Conservation (phyloP, 2,888 invertebrate genomes). For the Cataglyphis altisquamis region DNA sequence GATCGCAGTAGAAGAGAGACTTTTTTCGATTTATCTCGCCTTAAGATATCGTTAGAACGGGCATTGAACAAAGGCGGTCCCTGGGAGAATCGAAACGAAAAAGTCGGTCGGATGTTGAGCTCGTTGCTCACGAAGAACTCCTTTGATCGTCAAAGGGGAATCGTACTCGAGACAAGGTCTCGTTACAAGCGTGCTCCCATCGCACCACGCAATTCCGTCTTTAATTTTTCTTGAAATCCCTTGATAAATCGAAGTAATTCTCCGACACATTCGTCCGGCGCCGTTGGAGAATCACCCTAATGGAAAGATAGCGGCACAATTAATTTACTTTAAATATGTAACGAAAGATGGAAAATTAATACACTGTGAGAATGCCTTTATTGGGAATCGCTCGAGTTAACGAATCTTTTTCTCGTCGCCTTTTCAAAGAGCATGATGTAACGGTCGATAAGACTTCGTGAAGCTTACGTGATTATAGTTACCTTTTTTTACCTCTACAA, state of each 20-base stretch:
- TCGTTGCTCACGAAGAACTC: slow-evolving; percentile 41
- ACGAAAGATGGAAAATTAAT: slow-evolving; percentile 38
- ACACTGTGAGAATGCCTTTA: slow-evolving; percentile 35
- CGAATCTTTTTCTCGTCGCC: slow-evolving; percentile 6
- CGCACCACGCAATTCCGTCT: slow-evolving; percentile 39
- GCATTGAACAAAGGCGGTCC: slow-evolving; percentile 57
- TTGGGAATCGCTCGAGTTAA: slow-evolving; percentile 43
- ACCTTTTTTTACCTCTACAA: not conserved
- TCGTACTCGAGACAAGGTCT: slow-evolving; percentile 58
- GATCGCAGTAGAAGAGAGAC: not conserved
- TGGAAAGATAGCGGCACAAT: slow-evolving; percentile 40
- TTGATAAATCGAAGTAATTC: slow-evolving; percentile 50
- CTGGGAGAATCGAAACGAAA: slow-evolving; percentile 43
- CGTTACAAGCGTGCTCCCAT: slow-evolving; percentile 59
- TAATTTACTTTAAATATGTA: slow-evolving; percentile 49
- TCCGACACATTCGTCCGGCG: slow-evolving; percentile 23
- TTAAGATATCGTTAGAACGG: slow-evolving; percentile 55
- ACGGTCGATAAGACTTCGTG: not conserved
- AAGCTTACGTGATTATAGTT: slow-evolving; percentile 2
- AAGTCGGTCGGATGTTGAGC: slow-evolving; percentile 50
- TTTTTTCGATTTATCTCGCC: slow-evolving; percentile 52
- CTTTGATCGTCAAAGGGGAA: slow-evolving; percentile 48
- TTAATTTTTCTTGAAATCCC: slow-evolving; percentile 57
- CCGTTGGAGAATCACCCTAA: slow-evolving; percentile 31
- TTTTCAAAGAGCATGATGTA: slow-evolving; percentile 16